A percentile compares a stretch with the other conserved stretches of the same genome.
phyloP scores from a whole-genome alignment of 2,888 invertebrate genomes.

The Phyllotreta striolata region DNA sequence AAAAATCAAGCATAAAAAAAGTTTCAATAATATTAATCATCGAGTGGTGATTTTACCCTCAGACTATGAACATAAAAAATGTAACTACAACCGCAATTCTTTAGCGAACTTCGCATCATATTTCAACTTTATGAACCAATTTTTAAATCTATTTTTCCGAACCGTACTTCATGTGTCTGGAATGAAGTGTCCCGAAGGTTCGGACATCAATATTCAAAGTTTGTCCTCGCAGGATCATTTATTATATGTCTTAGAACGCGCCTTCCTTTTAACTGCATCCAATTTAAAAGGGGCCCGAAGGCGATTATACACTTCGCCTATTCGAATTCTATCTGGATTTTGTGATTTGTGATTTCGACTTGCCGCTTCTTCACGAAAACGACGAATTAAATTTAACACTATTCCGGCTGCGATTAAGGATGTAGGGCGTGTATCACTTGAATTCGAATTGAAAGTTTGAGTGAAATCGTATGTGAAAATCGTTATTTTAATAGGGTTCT shows the following conservation, averaged over 20 bases:
- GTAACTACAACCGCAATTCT: background rate
- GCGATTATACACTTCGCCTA: constrained; percentile 49
- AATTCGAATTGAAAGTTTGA: background rate
- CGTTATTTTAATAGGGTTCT: too few relatives aligned
- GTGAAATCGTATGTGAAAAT: too few relatives aligned
- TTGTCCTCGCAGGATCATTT: constrained; percentile 59
- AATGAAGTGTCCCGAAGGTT: constrained; percentile 53
- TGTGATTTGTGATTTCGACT: constrained; percentile 45
- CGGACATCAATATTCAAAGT: constrained; percentile 61
- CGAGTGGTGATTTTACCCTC: background rate
- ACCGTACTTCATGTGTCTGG: constrained; percentile 52
- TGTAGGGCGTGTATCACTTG: constrained; percentile 15
- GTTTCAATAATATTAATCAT: too few relatives aligned
- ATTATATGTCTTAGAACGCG: constrained; percentile 56
- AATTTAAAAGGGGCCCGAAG: constrained; percentile 48
- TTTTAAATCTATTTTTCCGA: constrained; percentile 57
- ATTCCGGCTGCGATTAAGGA: constrained; percentile 31
- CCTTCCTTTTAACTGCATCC: constrained; percentile 50
- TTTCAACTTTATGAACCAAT: constrained; percentile 47
- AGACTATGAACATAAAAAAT: constrained; percentile 3
- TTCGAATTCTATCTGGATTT: constrained; percentile 50
- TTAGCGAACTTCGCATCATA: constrained; percentile 33
- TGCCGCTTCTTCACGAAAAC: constrained; percentile 20
- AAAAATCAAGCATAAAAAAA: too few relatives aligned
- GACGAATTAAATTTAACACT: constrained; percentile 36